Evolutionary conservation across 2,113 vertebrate genomes (phyloP), one percentile per base, ranked within the genome.

Genomic region (Heterotis niloticus): DNA sequence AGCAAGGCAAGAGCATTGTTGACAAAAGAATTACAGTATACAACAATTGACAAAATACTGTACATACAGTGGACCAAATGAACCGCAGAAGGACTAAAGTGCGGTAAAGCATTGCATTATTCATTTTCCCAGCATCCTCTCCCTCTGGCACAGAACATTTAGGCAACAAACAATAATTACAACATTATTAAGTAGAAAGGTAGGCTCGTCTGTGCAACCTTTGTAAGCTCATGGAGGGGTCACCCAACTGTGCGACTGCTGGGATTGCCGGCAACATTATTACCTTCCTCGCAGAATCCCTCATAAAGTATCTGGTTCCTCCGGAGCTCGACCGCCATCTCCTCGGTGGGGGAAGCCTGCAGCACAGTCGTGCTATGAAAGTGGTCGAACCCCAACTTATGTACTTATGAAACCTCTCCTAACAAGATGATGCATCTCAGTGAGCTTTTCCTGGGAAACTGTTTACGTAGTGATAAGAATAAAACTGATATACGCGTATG

Each of bases 351-450:
- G 14, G 0, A 62, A 0, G 60, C 4, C 20, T 62, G 60, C 20
- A 62, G 57, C 60, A 20, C 16, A 24, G 24, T 51, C 69, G 72
- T 82, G 73, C 64, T 76, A 17, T 64, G 51, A 65, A 75, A 28
- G 29, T n/a, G 69, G 66, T 59, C 73, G 23, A 75, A 66, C 62
- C 62, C 26, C 51, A 71, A 70, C 67, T 59, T 62, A 74, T 71
- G 78, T 59, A 64, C 75, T 26, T 4, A 44, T 2, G 74, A 20
- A 76, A 79, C 75, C 65, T 82, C 79, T 5, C 62, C 23, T 77
- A 70, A 73, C 57, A 82, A 88, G 84, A 88, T 88, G 83, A 88
- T 90, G 86, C 87, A 90, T 86, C 86, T 88, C 87, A 87, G 82
- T 79, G 28, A 54, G 66, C 80, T 79, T 82, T 86, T 84, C 80